Conservation (phyloP, 2,113 vertebrate genomes). For the Pelusios castaneus region DNA sequence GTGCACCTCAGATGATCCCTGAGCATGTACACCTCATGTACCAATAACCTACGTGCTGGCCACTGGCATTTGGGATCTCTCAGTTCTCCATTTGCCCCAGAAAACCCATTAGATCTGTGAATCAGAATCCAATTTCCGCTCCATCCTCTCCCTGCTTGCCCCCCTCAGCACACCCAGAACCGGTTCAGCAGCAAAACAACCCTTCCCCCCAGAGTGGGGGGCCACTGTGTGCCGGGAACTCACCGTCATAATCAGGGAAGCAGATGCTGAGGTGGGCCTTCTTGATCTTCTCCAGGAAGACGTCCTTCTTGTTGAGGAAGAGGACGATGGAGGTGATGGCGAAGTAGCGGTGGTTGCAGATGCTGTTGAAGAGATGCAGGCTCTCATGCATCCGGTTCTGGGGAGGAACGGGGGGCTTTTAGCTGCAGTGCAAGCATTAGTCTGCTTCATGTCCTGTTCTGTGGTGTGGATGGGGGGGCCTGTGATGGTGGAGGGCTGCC, state of each 20-base stretch:
- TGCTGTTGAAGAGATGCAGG: constrained; percentile 99
- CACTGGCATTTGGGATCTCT: background rate
- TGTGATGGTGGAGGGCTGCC: background rate
- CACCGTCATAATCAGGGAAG: constrained; percentile 97
- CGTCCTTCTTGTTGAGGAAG: constrained; percentile 99
- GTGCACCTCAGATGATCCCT: no score
- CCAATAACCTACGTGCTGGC: no score
- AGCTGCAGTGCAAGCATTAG: background rate
- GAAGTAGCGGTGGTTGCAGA: constrained; percentile 98
- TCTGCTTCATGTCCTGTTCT: background rate
- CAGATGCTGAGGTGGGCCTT: constrained; percentile 98
- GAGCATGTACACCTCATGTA: no score
- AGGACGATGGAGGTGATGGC: constrained; percentile 95
- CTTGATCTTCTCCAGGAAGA: constrained; percentile 96
- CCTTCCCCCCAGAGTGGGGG: background rate
- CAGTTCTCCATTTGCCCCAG: no score
- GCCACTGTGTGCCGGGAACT: constrained; percentile 14
- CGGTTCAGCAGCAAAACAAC: background rate
- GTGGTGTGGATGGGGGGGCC: background rate
- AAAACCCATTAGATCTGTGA: background rate
- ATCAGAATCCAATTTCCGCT: no score
- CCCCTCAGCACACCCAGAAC: fast-evolving
- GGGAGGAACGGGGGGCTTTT: background rate
- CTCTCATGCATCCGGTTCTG: constrained; percentile 99
- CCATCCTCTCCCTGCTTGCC: background rate